Evolutionary conservation across 2,797 vertebrate species (phyloP).

Genomic region (Channa striata): DNA sequence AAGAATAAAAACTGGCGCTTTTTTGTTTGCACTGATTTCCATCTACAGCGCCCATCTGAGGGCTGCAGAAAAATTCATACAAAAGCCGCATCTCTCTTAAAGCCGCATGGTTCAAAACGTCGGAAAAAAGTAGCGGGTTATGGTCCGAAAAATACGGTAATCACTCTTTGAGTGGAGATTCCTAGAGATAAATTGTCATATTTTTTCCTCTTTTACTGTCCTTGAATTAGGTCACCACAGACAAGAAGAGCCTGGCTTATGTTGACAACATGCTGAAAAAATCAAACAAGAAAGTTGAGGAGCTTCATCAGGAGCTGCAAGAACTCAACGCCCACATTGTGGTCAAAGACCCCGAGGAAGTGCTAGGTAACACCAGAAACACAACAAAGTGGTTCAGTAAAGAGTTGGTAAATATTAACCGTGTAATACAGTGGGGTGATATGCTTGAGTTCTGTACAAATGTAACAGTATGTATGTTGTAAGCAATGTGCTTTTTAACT

Average conservation of each 20-base stretch:
- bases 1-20: no score
- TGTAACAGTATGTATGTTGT: not conserved
- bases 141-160: no score
- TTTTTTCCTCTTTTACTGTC: constrained; percentile 5
- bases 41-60: no score
- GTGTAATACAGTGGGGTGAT: not conserved
- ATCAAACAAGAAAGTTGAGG: constrained; percentile 98
- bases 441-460: not conserved
- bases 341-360: constrained; percentile 96
- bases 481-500: not conserved
- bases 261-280: constrained; percentile 99
- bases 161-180: no score
- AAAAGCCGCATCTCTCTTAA: no score
- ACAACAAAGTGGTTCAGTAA: constrained; percentile 8
- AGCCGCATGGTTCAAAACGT: no score
- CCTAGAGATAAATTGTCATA: not conserved
- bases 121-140: no score
- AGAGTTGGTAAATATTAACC: constrained; percentile 22
- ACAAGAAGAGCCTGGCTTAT: constrained; percentile 99
- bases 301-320: constrained; percentile 97
- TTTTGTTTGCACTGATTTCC: no score
- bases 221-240: constrained; percentile 93
- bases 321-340: constrained; percentile 98
- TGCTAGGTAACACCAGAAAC: constrained; percentile 86
- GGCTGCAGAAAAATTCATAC: no score